Base-by-base conservation (phyloP, 1,140 invertebrate genomes). In the Drosophila auraria region DNA sequence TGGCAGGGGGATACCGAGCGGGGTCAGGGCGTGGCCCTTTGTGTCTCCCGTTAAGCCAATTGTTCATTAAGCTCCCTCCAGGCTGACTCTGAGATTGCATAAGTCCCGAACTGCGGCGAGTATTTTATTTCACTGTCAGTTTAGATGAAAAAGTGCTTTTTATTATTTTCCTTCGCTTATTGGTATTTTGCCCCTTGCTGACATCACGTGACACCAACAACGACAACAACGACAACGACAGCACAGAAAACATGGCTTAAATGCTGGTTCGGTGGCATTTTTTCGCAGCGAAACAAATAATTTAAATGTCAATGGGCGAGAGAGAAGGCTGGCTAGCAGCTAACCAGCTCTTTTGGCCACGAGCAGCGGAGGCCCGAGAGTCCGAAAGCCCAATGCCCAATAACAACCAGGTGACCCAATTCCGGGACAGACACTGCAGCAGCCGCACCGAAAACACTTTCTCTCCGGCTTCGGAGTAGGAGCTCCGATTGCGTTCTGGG, bases 271-370 rank as follows among this genome's bases (percentile, higher is more conserved):
- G 73, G 81, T 87, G 83, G 83, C 83, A 87, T 87, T 89, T 87
- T 79, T 83, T 81, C 50, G 57, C 57, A 40, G 63, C 53, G 65
- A 69, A 56, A 71, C 53, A 81, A 89, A 81, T 89, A 78, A 89
- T 89, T 89, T 89, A 89, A 89, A 89, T 87, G 84, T 87, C 84
- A 87, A 74, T 81, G 82, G 70, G 70, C 78, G 70, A 89, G 68
- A 74, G 64, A 58, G 64, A 64, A 66, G 61, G 36, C 56, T 45
- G 61, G 36, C 56, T 45, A 50, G 40, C 49, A 23, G 36, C 36
- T 30, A 70, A 56, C 65, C 65, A 72, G 65, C 50, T 71, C 25
- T 25, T 47, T 54, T 44, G 25, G 23, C 33, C 44, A 20, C 47
- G 40, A 69, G 17, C 51, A 50, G 66, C 30, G 53, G 72, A 77